These are phyloP conservation scores for Cariama cristata DNA, from an alignment of 2,113 vertebrate species.

Conservation along the genomic window DNA sequence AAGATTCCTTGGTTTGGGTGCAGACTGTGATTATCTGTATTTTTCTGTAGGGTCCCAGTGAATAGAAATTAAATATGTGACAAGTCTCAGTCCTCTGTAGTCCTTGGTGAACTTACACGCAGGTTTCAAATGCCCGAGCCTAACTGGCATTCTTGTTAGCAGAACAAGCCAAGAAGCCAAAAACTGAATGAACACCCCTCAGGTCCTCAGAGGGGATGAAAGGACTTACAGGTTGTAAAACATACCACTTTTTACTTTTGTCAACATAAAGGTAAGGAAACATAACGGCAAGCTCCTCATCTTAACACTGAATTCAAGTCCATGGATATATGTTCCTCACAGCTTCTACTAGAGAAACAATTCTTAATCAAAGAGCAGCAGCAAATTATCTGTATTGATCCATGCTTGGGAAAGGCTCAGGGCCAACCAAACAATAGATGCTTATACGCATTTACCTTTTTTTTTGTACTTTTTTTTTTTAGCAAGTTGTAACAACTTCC, in stretches of 20 bases:
- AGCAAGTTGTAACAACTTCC: background rate
- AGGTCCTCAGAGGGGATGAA: background rate
- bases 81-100: background rate
- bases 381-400: background rate
- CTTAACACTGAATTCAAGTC: background rate
- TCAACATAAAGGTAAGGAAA: background rate
- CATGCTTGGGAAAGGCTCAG: background rate
- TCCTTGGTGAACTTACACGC: background rate
- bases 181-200: background rate
- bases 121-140: background rate
- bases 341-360: background rate
- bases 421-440: background rate
- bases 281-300: background rate
- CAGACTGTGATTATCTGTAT: background rate
- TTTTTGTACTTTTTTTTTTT: background rate
- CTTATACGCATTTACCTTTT: background rate
- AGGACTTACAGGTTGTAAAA: background rate
- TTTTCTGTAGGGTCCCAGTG: background rate
- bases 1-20: background rate
- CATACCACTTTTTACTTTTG: background rate
- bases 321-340: background rate
- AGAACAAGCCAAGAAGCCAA: background rate
- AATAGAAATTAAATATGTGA: background rate
- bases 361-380: background rate
- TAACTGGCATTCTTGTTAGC: background rate